phyloP scores from a whole-genome alignment of 2,113 vertebrate genomes.

The Epinephelus moara region DNA sequence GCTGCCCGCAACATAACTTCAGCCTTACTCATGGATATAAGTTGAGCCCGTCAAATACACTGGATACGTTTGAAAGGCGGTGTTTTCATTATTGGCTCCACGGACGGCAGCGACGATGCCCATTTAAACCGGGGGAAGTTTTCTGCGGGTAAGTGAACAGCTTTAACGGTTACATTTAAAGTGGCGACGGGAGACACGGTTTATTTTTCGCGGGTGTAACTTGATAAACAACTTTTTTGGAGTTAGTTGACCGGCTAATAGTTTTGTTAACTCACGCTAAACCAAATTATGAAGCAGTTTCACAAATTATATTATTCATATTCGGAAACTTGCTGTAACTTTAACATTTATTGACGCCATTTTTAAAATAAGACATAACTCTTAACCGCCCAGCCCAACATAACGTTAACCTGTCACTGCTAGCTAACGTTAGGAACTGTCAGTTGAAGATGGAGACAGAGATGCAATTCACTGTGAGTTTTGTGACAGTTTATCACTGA shows the following conservation, averaged over 20 bases:
- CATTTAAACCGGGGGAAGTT: conserved; percentile 8
- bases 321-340: neutral
- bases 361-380: neutral
- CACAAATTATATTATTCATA: neutral
- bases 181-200: too few relatives aligned
- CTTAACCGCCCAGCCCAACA: neutral
- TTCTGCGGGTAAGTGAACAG: conserved; percentile 54
- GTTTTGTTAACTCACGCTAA: neutral
- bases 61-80: conserved; percentile 40
- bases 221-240: neutral
- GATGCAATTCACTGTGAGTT: neutral
- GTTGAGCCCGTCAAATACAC: conserved; percentile 17
- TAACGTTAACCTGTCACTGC: neutral
- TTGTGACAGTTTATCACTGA: neutral
- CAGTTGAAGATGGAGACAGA: neutral
- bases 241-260: neutral
- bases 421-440: neutral
- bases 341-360: conserved; percentile 25
- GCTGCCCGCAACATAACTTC: conserved; percentile 46
- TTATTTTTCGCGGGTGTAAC: neutral
- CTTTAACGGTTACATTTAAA: neutral
- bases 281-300: neutral
- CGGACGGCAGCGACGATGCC: conserved; percentile 33
- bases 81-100: conserved; percentile 8
- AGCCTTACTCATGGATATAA: conserved; percentile 54